Evolutionary conservation across 2,888 invertebrate species (phyloP).

Genomic region (Cyrtodaria siliqua): DNA sequence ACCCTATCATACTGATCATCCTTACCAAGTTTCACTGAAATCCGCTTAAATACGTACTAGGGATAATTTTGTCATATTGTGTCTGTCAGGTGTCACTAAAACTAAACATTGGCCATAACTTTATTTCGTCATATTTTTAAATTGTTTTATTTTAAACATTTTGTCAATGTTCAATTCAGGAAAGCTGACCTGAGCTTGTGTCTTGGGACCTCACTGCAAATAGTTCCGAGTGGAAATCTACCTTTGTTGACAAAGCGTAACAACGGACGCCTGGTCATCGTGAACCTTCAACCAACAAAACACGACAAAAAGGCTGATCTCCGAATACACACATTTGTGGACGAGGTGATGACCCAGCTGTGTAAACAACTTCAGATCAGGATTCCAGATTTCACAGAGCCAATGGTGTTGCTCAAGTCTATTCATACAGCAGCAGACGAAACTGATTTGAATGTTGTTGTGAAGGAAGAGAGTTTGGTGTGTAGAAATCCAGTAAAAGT

Average conservation of each 20-base stretch:
- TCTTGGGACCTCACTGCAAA: slow-evolving; percentile 98
- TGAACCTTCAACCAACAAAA: slow-evolving; percentile 99
- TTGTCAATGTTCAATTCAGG: slow-evolving; percentile 88
- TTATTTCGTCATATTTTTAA: too few relatives aligned
- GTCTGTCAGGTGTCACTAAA: too few relatives aligned
- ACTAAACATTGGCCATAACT: too few relatives aligned
- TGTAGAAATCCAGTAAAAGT: slow-evolving; percentile 9
- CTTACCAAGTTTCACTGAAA: too few relatives aligned
- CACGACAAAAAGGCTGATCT: slow-evolving; percentile 97
- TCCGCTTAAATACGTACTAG: too few relatives aligned
- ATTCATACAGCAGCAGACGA: slow-evolving; percentile 66
- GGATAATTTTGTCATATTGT: too few relatives aligned
- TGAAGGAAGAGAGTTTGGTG: slow-evolving; percentile 44
- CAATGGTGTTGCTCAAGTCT: slow-evolving; percentile 72
- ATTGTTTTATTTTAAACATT: too few relatives aligned
- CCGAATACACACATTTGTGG: slow-evolving; percentile 95
- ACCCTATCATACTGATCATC: too few relatives aligned
- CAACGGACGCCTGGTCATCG: slow-evolving; percentile 95
- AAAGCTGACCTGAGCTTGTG: slow-evolving; percentile 97
- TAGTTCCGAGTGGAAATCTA: slow-evolving; percentile 97
- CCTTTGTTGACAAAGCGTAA: slow-evolving; percentile 93
- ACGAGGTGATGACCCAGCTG: slow-evolving; percentile 89
- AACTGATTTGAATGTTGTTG: slow-evolving; percentile 48
- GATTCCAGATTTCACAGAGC: slow-evolving; percentile 90
- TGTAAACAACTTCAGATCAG: slow-evolving; percentile 90